A percentile compares a stretch with the other conserved stretches of the same genome.
Evolutionary conservation across 2,888 invertebrate species (phyloP).

Genomic region (Scaptomyza reducta): DNA sequence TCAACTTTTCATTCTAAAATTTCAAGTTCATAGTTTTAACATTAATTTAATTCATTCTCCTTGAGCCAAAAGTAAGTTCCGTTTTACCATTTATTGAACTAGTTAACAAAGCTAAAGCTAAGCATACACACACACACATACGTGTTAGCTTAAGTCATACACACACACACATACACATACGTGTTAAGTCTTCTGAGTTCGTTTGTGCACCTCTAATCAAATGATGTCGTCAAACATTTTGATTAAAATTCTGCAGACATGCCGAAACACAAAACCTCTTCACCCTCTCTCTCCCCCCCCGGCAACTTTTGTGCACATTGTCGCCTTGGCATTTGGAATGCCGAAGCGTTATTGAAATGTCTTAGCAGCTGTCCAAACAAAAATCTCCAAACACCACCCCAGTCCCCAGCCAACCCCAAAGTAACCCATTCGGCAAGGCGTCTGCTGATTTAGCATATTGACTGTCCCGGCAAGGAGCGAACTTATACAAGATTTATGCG

Average conservation of each 20-base stretch:
- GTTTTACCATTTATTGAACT: background rate
- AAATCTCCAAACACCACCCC: slow-evolving; percentile 8
- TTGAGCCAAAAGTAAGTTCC: background rate
- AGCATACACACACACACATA: slow-evolving; percentile 4
- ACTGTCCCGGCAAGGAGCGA: slow-evolving; percentile 73
- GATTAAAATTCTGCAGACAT: slow-evolving; percentile 73
- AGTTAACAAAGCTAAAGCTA: slow-evolving; percentile 14
- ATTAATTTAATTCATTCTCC: too few relatives aligned
- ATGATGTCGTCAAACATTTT: slow-evolving; percentile 49
- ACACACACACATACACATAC: slow-evolving; percentile 4
- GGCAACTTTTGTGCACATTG: slow-evolving; percentile 39
- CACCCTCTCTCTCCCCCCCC: background rate
- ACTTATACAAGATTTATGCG: slow-evolving; percentile 82
- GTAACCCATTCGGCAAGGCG: slow-evolving; percentile 36
- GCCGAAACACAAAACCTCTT: slow-evolving; percentile 9
- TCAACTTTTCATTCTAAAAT: too few relatives aligned
- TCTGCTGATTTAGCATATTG: slow-evolving; percentile 80
- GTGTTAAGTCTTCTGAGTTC: slow-evolving; percentile 5
- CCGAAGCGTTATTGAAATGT: slow-evolving; percentile 72
- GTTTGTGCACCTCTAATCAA: slow-evolving; percentile 28
- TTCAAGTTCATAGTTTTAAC: too few relatives aligned
- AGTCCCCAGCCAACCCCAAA: background rate
- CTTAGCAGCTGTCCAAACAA: slow-evolving; percentile 77
- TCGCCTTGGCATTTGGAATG: slow-evolving; percentile 55
- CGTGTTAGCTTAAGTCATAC: background rate